Evolutionary conservation across 2,113 vertebrate genomes (phyloP).

Genomic region (Microtus ochrogaster): DNA sequence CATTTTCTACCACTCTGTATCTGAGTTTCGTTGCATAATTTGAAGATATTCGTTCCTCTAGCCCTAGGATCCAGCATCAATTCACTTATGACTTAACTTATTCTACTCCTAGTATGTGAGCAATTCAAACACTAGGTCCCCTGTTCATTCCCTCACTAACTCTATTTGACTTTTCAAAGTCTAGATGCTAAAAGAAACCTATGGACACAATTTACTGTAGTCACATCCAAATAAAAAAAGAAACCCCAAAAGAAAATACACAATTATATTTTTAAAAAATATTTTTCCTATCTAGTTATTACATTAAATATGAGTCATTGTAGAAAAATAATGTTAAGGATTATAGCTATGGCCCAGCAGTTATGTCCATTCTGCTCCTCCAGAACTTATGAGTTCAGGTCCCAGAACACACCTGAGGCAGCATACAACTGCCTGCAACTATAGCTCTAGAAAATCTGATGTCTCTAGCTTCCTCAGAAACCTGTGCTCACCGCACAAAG

Average conservation of each 20-base stretch:
- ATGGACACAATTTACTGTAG: background rate
- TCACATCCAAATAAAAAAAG: background rate
- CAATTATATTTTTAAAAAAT: background rate
- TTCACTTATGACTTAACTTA: background rate
- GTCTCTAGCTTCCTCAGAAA: no score
- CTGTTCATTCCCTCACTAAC: background rate
- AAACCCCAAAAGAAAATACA: background rate
- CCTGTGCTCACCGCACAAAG: no score
- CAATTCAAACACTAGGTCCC: background rate
- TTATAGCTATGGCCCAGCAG: background rate
- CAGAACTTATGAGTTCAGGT: background rate
- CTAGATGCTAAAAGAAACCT: background rate
- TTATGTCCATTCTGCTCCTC: no score
- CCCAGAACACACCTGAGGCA: background rate
- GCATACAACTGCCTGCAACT: background rate
- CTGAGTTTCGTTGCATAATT: background rate
- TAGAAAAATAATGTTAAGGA: background rate
- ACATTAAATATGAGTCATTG: background rate
- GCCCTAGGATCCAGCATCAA: background rate
- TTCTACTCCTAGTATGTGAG: background rate
- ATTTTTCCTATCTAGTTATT: background rate
- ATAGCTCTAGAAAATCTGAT: background rate
- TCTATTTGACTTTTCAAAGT: conserved; percentile 10
- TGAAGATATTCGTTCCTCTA: background rate
- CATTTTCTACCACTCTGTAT: background rate